Evolutionary conservation across 2,113 vertebrate species (phyloP), one percentile per base, ranked within the genome.

Genomic region (Oceanodroma tethys): DNA sequence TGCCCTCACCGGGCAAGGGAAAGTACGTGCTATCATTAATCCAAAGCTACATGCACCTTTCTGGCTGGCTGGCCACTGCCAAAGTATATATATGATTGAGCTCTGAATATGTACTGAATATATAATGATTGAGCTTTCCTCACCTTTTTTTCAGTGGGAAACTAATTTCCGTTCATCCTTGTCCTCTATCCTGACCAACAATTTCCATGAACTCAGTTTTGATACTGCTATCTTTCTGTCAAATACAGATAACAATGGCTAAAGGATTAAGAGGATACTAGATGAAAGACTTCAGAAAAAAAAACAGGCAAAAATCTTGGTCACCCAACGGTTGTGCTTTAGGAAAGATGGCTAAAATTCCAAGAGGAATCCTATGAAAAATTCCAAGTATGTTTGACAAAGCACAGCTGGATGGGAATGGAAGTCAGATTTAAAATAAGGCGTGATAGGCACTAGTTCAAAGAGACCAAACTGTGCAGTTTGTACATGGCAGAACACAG

Each of bases 21-120:
- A 87, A 36, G 7, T 7, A 47, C 0, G 0, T 25, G 16, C 19
- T 65, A 2, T 26, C 32, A 72, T 29, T 67, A 62, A 43, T 27
- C 10, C 48, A 68, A 88, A 96, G 12, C 3, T 17, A 55, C 9
- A 6, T 2, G 1, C 18, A 50, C 19, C 7, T 76, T 74, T 42
- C 53, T 80, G 71, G 30, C 34, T 40, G 36, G 5, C 23, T 36
- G 66, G 16, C 5, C 19, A 13, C 36, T 48, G 26, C 16, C 50
- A 58, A 63, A 52, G 30, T 43, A 36, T 16, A 22, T 20, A 23
- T 27, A 11, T 29, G 5, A 62, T 42, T 59, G 53, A 78, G 22
- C 27, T 86, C 36, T 81, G 29, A 45, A 81, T 34, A 42, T 48
- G 18, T 25, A 32, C 15, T 42, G 32, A 66, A 42, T 34, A 40